Percentiles rank a stretch among this genome's conserved stretches.
phyloP scores from a whole-genome alignment of 2,888 invertebrate species.

The Drosophila cyrtoloma region DNA sequence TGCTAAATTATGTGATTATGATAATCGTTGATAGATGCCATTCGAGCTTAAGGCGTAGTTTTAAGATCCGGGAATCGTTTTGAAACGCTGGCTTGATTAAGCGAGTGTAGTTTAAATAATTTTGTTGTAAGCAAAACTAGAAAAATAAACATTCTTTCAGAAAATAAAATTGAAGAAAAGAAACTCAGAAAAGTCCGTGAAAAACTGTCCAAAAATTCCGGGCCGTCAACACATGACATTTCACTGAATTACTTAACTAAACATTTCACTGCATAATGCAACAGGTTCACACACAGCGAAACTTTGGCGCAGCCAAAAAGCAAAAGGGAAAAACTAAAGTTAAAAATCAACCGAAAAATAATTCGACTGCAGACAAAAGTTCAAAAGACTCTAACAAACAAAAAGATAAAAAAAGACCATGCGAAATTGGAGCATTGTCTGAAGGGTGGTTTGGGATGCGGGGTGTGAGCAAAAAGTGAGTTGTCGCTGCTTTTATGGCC shows the following conservation, averaged over 20 bases:
- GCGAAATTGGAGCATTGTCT: conserved; percentile 47
- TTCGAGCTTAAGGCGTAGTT: background rate
- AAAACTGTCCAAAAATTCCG: background rate
- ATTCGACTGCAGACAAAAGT: conserved; percentile 26
- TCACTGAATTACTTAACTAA: background rate
- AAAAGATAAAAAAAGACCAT: conserved; percentile 7
- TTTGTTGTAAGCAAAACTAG: background rate
- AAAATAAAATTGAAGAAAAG: background rate
- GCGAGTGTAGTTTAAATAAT: background rate
- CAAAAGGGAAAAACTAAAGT: background rate
- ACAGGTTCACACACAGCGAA: conserved; percentile 29
- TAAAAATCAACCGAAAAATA: conserved; percentile 8
- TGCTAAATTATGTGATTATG: conserved; percentile 33
- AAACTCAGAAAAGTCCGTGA: background rate
- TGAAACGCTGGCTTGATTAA: background rate
- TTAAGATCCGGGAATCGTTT: background rate
- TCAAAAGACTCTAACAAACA: conserved; percentile 30
- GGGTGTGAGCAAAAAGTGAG: background rate
- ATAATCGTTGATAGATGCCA: conserved; percentile 4
- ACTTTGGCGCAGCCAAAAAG: background rate
- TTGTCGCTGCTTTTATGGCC: conserved; percentile 48
- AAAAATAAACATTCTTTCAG: background rate
- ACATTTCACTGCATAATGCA: conserved; percentile 9
- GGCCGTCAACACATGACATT: conserved; percentile 24
- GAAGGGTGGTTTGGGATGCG: background rate